phyloP scores from a whole-genome alignment of 2,113 vertebrate species.

The Platysteira castanea region DNA sequence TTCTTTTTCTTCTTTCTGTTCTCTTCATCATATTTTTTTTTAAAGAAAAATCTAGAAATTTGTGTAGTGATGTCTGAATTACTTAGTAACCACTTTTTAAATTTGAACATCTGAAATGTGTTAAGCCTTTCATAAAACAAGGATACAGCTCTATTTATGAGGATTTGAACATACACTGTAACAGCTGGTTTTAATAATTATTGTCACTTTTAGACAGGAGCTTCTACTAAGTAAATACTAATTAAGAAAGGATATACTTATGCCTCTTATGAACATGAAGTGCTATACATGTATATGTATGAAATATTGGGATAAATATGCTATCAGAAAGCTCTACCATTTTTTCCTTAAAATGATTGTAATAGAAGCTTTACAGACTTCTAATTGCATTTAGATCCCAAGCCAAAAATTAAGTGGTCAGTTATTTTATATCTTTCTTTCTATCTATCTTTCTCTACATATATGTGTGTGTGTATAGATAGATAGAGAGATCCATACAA shows the following conservation, averaged over 20 bases:
- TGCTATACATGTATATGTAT: neutral
- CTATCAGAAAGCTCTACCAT: neutral
- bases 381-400: neutral
- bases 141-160: neutral
- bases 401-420: neutral
- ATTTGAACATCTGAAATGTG: neutral
- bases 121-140: neutral
- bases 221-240: neutral
- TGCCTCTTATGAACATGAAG: neutral
- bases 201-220: neutral
- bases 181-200: neutral
- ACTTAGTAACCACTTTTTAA: neutral
- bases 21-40: neutral
- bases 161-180: neutral
- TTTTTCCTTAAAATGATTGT: neutral
- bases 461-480: neutral
- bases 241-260: neutral
- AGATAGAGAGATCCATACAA: neutral
- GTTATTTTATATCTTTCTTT: neutral
- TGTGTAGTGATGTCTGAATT: neutral
- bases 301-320: neutral
- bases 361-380: neutral
- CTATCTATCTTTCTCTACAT: neutral
- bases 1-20: neutral
- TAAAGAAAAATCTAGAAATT: neutral